Percentiles rank a stretch among this genome's conserved stretches.
Evolutionary conservation across 2,113 vertebrate species (phyloP).

Genomic region (Excalfactoria chinensis): DNA sequence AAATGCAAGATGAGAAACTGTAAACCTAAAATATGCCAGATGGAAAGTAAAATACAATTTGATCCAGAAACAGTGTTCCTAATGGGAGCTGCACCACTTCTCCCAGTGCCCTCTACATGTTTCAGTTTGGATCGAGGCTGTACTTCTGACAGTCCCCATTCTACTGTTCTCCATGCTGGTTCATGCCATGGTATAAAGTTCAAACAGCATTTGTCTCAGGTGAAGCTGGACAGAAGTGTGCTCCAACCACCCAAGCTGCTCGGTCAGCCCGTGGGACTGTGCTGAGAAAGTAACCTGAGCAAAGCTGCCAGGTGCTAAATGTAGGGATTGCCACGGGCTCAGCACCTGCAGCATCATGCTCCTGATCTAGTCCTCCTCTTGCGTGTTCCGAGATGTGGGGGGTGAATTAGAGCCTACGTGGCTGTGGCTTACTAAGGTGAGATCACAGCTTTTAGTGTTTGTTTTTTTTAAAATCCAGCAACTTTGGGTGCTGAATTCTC

Average conservation of each 20-base stretch:
- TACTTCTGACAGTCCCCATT: not conserved
- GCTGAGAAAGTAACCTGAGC: not conserved
- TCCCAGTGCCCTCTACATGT: not conserved
- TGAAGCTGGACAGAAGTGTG: not conserved
- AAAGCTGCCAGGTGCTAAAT: not conserved
- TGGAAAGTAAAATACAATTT: accelerated
- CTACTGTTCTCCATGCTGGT: not conserved
- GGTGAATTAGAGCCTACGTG: not conserved
- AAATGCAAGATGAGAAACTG: not conserved
- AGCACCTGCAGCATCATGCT: not conserved
- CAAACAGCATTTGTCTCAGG: not conserved
- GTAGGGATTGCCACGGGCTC: not conserved
- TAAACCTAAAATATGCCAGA: accelerated
- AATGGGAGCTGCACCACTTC: not conserved
- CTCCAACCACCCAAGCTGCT: not conserved
- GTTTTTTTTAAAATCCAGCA: too few species aligned
- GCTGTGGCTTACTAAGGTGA: not conserved
- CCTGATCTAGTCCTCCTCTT: not conserved
- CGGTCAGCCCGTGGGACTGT: not conserved
- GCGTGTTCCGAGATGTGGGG: not conserved
- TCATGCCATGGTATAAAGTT: not conserved
- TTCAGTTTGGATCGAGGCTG: accelerated
- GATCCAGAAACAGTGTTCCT: not conserved
- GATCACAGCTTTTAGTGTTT: too few species aligned
- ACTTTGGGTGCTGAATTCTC: not conserved